Conservation (phyloP, 1,140 invertebrate genomes). For the Camponotus floridanus region DNA sequence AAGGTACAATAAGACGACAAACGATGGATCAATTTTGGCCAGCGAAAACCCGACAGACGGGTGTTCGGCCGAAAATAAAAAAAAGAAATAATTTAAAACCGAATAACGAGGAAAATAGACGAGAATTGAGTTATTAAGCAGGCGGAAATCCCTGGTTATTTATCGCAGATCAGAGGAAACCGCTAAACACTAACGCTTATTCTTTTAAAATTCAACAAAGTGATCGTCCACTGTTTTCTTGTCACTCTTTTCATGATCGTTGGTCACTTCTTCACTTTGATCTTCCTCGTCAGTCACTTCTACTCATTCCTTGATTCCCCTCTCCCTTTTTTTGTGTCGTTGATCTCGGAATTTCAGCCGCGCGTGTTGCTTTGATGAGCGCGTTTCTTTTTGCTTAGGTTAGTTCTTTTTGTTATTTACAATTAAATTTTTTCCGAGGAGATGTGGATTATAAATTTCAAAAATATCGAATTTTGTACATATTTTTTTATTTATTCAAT, state of each 20-base stretch:
- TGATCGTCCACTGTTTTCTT: conserved; percentile 85
- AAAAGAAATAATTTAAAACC: conserved; percentile 47
- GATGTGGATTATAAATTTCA: neutral
- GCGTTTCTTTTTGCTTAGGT: conserved; percentile 32
- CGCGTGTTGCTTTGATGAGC: conserved; percentile 38
- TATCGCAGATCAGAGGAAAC: conserved; percentile 63
- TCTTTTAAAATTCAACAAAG: conserved; percentile 56
- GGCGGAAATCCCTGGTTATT: conserved; percentile 56
- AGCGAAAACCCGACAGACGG: conserved; percentile 52
- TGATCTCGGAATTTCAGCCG: conserved; percentile 49
- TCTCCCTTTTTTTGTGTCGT: conserved; percentile 11
- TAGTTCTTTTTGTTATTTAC: neutral
- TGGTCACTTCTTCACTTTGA: conserved; percentile 36
- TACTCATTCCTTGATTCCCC: conserved; percentile 37
- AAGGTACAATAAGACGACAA: conserved; percentile 90
- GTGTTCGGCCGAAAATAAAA: conserved; percentile 47
- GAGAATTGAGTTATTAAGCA: conserved; percentile 39
- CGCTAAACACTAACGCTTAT: conserved; percentile 79
- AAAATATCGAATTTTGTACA: neutral
- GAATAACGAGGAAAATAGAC: conserved; percentile 47
- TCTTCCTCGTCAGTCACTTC: conserved; percentile 22
- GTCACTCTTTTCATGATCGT: conserved; percentile 62
- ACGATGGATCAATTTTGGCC: conserved; percentile 70
- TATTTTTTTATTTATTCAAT: neutral
- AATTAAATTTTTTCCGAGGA: neutral